Percentiles rank a stretch among this genome's conserved stretches.
phyloP scores from a whole-genome alignment of 2,797 vertebrate species.

The Helarctos malayanus region DNA sequence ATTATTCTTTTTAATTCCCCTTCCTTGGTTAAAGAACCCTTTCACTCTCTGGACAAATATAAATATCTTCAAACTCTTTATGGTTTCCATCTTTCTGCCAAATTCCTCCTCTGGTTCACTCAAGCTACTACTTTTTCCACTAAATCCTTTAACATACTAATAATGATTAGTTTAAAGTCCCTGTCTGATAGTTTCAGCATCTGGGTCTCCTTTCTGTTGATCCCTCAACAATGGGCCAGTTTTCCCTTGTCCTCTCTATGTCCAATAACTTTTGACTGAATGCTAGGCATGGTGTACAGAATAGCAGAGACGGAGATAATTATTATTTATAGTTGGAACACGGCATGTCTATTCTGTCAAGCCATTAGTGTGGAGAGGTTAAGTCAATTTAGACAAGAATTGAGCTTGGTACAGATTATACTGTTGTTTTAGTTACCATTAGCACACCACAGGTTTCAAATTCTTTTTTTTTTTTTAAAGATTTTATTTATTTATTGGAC shows the following conservation, averaged over 20 bases:
- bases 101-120: not conserved
- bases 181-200: not conserved
- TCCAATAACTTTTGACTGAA: not conserved
- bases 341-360: not conserved
- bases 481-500: too few species aligned
- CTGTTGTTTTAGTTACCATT: not conserved
- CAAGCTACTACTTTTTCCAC: not conserved
- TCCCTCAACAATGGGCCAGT: not conserved
- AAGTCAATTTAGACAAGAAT: not conserved
- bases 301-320: not conserved
- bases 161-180: not conserved
- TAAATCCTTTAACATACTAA: not conserved
- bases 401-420: not conserved
- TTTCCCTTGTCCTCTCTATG: not conserved
- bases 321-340: not conserved
- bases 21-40: not conserved
- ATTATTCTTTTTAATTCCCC: not conserved
- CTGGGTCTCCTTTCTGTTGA: not conserved
- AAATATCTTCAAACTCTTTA: not conserved
- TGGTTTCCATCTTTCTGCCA: not conserved
- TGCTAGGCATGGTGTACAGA: not conserved
- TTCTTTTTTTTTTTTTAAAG: not conserved
- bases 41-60: not conserved
- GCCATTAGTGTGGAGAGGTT: not conserved
- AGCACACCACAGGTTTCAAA: not conserved